A percentile compares a stretch with the other conserved stretches of the same genome.
Evolutionary conservation across 2,888 invertebrate species (phyloP).

Genomic region (Thyatira batis): DNA sequence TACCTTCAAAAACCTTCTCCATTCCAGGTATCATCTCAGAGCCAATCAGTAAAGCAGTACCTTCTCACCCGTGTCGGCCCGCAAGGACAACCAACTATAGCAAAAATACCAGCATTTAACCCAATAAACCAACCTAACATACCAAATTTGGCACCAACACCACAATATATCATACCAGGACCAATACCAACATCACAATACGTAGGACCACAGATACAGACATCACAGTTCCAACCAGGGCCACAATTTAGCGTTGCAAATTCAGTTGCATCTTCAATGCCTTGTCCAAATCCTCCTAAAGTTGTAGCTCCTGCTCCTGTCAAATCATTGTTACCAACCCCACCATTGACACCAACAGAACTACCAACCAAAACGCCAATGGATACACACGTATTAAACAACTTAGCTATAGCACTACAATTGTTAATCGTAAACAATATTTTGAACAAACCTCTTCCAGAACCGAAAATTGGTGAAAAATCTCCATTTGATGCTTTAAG

Average conservation of each 20-base stretch:
- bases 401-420: slow-evolving; percentile 67
- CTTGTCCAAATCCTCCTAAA: not conserved
- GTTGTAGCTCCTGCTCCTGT: not conserved
- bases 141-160: not conserved
- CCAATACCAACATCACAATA: not conserved
- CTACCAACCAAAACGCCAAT: slow-evolving; percentile 15
- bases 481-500: slow-evolving; percentile 7
- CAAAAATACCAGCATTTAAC: not conserved
- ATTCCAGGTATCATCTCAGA: not conserved
- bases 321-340: not conserved
- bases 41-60: not conserved
- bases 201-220: no score
- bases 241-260: no score
- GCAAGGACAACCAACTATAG: not conserved
- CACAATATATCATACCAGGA: not conserved
- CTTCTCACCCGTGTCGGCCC: not conserved
- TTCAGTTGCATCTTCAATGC: not conserved
- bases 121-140: not conserved
- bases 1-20: not conserved
- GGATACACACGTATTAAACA: slow-evolving; percentile 61
- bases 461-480: slow-evolving; percentile 12
- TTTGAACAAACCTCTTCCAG: slow-evolving; percentile 42
- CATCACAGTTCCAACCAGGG: not conserved
- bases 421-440: slow-evolving; percentile 64
- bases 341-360: slow-evolving; percentile 5